Percentiles rank a stretch among this genome's conserved stretches.
Evolutionary conservation across 2,888 invertebrate species (phyloP).

Genomic region (Ctena decussata): DNA sequence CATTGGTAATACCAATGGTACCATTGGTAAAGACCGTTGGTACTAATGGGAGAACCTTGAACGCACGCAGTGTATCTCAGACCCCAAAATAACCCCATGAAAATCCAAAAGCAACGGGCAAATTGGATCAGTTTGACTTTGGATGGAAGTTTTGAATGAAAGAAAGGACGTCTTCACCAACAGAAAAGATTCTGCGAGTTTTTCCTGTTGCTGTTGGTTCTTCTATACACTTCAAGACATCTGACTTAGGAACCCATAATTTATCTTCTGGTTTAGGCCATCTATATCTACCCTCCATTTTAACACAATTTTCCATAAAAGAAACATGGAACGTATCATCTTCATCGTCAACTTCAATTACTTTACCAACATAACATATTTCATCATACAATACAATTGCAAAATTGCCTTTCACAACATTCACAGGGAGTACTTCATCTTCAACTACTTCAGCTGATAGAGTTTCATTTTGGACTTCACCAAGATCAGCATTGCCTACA

Average conservation of each 20-base stretch:
- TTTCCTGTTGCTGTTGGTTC: constrained; percentile 11
- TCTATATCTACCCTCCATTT: constrained; percentile 25
- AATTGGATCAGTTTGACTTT: background rate
- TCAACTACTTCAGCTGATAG: background rate
- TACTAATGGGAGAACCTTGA: no score
- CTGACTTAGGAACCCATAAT: constrained; percentile 27
- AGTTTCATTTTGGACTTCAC: background rate
- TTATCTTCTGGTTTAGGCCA: constrained; percentile 40
- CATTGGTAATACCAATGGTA: no score
- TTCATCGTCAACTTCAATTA: constrained; percentile 27
- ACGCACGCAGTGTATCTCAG: no score
- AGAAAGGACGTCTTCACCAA: background rate
- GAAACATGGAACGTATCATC: constrained; percentile 33
- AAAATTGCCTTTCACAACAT: constrained; percentile 11
- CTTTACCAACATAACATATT: constrained; percentile 28
- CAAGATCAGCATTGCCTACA: background rate
- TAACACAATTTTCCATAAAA: constrained; percentile 33
- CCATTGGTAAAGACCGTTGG: no score
- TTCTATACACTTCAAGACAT: constrained; percentile 13
- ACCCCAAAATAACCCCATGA: background rate
- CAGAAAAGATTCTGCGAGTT: constrained; percentile 14
- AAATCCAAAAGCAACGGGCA: background rate
- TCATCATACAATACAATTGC: constrained; percentile 27
- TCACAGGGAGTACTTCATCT: background rate
- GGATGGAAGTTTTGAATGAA: background rate